Evolutionary conservation across 2,797 vertebrate genomes (phyloP).

Genomic region (Labeo calbasu): DNA sequence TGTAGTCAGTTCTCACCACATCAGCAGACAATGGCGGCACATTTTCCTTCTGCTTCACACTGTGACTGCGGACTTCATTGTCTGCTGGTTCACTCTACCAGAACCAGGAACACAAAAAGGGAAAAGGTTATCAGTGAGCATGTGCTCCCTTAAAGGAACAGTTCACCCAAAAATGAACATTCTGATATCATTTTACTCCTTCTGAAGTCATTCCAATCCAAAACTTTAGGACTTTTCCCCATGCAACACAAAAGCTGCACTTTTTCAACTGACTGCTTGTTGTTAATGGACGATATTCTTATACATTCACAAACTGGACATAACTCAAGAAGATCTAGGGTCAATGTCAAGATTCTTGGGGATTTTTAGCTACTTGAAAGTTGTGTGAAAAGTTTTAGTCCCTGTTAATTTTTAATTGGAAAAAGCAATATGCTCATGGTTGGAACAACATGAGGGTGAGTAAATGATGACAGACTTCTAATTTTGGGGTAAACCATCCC

Average conservation of each 20-base stretch:
- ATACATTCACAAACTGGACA: neutral
- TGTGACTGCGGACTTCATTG: constrained; percentile 73
- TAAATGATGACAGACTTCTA: neutral
- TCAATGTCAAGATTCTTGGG: neutral
- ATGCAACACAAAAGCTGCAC: neutral
- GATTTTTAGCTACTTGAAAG: neutral
- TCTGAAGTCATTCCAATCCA: neutral
- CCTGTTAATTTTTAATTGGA: neutral
- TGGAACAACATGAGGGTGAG: neutral
- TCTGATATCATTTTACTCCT: neutral
- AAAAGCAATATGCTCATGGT: neutral
- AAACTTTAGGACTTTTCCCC: neutral
- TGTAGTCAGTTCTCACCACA: constrained; percentile 63
- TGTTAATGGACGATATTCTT: neutral
- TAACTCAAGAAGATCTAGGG: neutral
- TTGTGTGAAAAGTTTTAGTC: neutral
- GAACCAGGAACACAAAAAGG: constrained; percentile 37
- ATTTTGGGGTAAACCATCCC: neutral
- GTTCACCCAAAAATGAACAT: neutral
- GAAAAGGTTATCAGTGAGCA: constrained; percentile 21
- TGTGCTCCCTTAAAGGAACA: constrained; percentile 14
- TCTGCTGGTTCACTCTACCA: constrained; percentile 82
- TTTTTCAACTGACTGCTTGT: neutral
- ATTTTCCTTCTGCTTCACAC: constrained; percentile 91
- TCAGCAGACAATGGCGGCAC: constrained; percentile 82